Evolutionary conservation across 2,113 vertebrate species (phyloP).

Genomic region (Urocitellus parryii): DNA sequence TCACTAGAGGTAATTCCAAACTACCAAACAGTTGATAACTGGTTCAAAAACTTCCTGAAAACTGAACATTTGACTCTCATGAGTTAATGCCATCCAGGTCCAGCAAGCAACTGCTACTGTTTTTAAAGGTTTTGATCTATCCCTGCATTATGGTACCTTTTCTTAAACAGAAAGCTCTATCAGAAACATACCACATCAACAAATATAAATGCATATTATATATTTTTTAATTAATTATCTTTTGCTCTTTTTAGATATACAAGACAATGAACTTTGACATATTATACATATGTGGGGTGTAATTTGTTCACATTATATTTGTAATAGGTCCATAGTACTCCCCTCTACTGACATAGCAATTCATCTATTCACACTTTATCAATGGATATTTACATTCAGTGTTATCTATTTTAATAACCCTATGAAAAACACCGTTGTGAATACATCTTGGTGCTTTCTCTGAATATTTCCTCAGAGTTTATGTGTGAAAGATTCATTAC

Average conservation of each 20-base stretch:
- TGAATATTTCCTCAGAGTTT: slow-evolving; percentile 8
- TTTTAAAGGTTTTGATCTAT: slow-evolving; percentile 13
- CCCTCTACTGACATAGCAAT: background rate
- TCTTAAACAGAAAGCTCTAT: slow-evolving; percentile 4
- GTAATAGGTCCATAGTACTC: background rate
- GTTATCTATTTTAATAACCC: background rate
- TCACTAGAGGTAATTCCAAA: background rate
- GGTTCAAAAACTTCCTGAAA: background rate
- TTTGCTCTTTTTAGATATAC: too few relatives aligned
- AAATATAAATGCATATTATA: background rate
- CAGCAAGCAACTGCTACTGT: background rate
- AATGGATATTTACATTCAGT: background rate
- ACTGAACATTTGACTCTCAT: background rate
- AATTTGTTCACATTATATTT: background rate
- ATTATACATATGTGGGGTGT: too few relatives aligned
- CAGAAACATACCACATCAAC: background rate
- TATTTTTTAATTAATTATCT: background rate
- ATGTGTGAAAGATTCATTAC: background rate
- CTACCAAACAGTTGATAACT: background rate
- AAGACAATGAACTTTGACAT: too few relatives aligned
- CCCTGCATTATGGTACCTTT: background rate
- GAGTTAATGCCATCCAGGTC: background rate
- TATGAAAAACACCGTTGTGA: background rate
- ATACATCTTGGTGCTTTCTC: background rate
- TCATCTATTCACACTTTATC: background rate